Evolutionary conservation across 2,888 invertebrate species (phyloP).

Genomic region (Mimas tiliae): DNA sequence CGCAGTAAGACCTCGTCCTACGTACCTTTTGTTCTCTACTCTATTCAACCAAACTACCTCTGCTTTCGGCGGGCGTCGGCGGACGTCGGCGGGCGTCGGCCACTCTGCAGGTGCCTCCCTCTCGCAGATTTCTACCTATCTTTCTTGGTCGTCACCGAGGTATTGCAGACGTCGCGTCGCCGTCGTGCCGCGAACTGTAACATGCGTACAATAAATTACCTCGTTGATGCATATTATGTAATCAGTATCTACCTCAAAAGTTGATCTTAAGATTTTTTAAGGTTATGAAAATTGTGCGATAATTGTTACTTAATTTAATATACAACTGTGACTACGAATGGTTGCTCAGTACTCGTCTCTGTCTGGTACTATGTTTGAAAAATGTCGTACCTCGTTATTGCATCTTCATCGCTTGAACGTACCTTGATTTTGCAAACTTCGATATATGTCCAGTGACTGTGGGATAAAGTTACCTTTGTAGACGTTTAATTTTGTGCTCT

Average conservation of each 20-base stretch:
- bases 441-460: slow-evolving; percentile 74
- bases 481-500: slow-evolving; percentile 75
- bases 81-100: slow-evolving; percentile 55
- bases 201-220: slow-evolving; percentile 77
- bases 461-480: slow-evolving; percentile 79
- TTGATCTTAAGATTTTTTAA: slow-evolving; percentile 83
- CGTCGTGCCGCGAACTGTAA: slow-evolving; percentile 54
- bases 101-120: slow-evolving; percentile 32
- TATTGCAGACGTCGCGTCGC: slow-evolving; percentile 42
- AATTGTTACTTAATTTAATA: slow-evolving; percentile 82
- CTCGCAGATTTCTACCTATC: slow-evolving; percentile 31
- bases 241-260: slow-evolving; percentile 81
- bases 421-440: slow-evolving; percentile 64
- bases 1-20: slow-evolving; percentile 78
- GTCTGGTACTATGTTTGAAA: slow-evolving; percentile 70
- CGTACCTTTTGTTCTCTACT: slow-evolving; percentile 45
- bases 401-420: slow-evolving; percentile 63
- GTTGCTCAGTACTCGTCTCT: slow-evolving; percentile 75
- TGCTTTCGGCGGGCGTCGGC: slow-evolving; percentile 56
- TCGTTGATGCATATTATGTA: slow-evolving; percentile 81
- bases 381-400: slow-evolving; percentile 64
- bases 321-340: slow-evolving; percentile 75
- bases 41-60: slow-evolving; percentile 76
- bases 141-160: slow-evolving; percentile 41
- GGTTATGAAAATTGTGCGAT: slow-evolving; percentile 77